Base-by-base conservation (phyloP, 2,888 invertebrate genomes). In the Drosophila cognata region DNA sequence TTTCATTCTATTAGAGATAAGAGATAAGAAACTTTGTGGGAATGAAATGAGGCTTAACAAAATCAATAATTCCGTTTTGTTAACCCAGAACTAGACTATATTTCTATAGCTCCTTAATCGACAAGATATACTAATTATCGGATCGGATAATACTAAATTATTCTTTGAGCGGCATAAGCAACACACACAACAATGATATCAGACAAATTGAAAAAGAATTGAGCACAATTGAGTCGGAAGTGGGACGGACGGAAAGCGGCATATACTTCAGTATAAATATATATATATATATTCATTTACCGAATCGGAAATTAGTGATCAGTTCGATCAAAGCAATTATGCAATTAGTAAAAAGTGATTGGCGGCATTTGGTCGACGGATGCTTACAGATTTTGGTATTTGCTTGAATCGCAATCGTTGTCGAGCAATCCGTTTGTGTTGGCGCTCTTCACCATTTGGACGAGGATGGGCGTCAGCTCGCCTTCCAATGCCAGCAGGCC, bases 391-490 rank as follows among this genome's bases (percentile, higher is more conserved):
- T 98, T 97, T 93, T 98, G 98, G 92, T 97, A 97, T 93, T 98
- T 98, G 91, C 97, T 97, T 21, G 98, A 98, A 93, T 99, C 99
- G 91, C 99, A 99, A 93, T 99, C 99, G 91, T 99, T 99, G 92
- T 99, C 99, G 52, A 99, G 94, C 46, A 99, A 91, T 82, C 99
- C 99, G 94, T 99, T 99, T 0, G 99, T 99, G 91, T 99, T 99
- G 31, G 99, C 99, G 78, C 99, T 99, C 93, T 99, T 99, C 43
- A 99, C 99, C 99, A 99, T 99, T 94, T 99, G 99, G 58, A 99
- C 99, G 55, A 99, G 94, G 92, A 99, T 99, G 0, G 99, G 99
- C 0, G 99, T 99, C 46, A 99, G 94, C 93, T 99, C 99, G 0
- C 99, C 99, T 93, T 99, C 99, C 59, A 99, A 93, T 0, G 99